Conservation (phyloP, 1,140 invertebrate genomes). For the Drosophila oshimai region DNA sequence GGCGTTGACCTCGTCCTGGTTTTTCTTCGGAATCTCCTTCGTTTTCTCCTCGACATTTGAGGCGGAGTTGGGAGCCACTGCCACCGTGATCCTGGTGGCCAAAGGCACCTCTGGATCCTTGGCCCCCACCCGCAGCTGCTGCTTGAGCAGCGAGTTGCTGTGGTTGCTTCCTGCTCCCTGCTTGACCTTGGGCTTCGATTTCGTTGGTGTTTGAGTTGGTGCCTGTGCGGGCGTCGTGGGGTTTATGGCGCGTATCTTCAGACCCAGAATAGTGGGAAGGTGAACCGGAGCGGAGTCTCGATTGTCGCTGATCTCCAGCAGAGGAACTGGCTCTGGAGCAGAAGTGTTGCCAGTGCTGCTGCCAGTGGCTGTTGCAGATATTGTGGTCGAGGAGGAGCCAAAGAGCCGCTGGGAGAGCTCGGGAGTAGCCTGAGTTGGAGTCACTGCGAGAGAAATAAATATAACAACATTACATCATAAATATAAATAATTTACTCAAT, state of each 20-base stretch:
- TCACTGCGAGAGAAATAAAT: neutral
- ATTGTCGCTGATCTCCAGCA: constrained; percentile 23
- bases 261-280: constrained; percentile 76
- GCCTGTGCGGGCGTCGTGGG: constrained; percentile 12
- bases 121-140: constrained; percentile 79
- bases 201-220: neutral
- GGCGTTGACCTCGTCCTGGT: constrained; percentile 26
- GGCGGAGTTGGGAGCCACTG: constrained; percentile 39
- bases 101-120: constrained; percentile 60
- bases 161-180: constrained; percentile 18
- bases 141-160: constrained; percentile 80
- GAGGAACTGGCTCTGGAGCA: neutral
- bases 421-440: constrained; percentile 45
- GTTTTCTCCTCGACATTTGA: constrained; percentile 45
- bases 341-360: neutral
- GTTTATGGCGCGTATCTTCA: constrained; percentile 67
- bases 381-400: constrained; percentile 50
- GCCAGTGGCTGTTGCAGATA: constrained; percentile 14
- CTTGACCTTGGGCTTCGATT: constrained; percentile 18
- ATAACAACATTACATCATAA: neutral
- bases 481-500: too few species aligned
- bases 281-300: constrained; percentile 30
- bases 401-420: constrained; percentile 76
- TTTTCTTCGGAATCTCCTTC: constrained; percentile 18
- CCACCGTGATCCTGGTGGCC: constrained; percentile 5